These are phyloP conservation scores for Ptychoptera albimana DNA, from an alignment of 2,888 invertebrate genomes.

Conservation along the genomic window DNA sequence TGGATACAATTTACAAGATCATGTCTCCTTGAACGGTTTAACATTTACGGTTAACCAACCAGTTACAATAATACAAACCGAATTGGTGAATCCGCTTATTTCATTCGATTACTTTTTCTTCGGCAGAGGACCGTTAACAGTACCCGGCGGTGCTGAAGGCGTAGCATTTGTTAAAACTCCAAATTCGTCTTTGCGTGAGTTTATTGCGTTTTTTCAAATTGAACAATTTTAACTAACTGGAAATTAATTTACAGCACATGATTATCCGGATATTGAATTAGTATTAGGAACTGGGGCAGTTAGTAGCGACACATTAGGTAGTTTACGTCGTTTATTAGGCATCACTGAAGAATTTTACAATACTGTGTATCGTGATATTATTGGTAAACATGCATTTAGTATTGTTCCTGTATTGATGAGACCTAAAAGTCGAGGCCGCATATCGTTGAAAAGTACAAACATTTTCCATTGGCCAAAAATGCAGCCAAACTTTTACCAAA, in stretches of 20 bases:
- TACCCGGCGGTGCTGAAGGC: slow-evolving; percentile 64
- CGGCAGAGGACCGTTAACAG: slow-evolving; percentile 53
- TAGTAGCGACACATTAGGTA: slow-evolving; percentile 55
- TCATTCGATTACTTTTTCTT: slow-evolving; percentile 44
- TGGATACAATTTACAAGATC: slow-evolving; percentile 70
- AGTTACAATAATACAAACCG: slow-evolving; percentile 46
- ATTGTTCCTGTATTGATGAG: slow-evolving; percentile 58
- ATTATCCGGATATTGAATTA: slow-evolving; percentile 63
- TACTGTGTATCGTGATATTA: slow-evolving; percentile 24
- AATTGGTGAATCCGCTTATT: slow-evolving; percentile 35
- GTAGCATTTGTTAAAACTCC: slow-evolving; percentile 58
- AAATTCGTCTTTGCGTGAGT: slow-evolving; percentile 29
- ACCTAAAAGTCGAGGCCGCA: slow-evolving; percentile 57
- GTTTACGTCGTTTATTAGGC: slow-evolving; percentile 46
- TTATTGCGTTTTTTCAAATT: too few species aligned
- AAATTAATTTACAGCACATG: slow-evolving; percentile 16
- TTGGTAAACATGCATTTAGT: slow-evolving; percentile 38
- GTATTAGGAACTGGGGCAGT: slow-evolving; percentile 63
- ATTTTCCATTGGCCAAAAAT: slow-evolving; percentile 63
- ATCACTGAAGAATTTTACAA: slow-evolving; percentile 31
- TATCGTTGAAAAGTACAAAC: slow-evolving; percentile 50
- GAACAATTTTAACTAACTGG: background rate
- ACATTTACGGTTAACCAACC: slow-evolving; percentile 56
- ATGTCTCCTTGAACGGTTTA: slow-evolving; percentile 54
- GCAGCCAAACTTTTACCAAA: slow-evolving; percentile 65